These are phyloP conservation scores for Ptilonorhynchus violaceus DNA, from an alignment of 2,113 vertebrate species.

Conservation along the genomic window DNA sequence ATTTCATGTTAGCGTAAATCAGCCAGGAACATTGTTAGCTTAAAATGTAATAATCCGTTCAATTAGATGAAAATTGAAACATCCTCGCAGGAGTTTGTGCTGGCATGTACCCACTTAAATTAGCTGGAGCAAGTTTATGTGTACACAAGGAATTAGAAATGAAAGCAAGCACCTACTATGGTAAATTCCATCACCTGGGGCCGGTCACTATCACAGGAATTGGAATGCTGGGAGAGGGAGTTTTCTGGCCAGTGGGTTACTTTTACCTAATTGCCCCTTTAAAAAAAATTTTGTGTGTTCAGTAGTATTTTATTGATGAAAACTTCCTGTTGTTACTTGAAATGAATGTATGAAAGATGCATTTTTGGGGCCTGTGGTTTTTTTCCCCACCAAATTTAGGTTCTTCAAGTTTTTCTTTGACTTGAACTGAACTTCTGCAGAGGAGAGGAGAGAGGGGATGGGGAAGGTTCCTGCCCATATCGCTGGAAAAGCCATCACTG, in stretches of 20 bases:
- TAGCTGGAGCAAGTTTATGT: background rate
- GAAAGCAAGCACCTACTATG: background rate
- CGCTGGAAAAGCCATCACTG: background rate
- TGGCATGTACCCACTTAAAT: background rate
- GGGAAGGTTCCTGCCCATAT: accelerated
- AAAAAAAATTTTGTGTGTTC: background rate
- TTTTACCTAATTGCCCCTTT: background rate
- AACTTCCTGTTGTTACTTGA: background rate
- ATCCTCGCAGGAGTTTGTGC: background rate
- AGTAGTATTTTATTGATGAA: background rate
- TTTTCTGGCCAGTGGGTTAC: background rate
- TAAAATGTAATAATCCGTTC: constrained; percentile 43
- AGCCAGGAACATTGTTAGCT: constrained; percentile 3
- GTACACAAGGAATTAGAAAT: background rate
- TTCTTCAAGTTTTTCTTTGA: background rate
- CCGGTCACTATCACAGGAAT: accelerated
- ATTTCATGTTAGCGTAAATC: constrained; percentile 23
- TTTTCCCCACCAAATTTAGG: background rate
- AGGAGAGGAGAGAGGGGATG: background rate
- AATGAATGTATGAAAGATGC: background rate
- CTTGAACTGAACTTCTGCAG: background rate
- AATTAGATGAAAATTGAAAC: background rate
- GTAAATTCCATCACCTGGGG: background rate
- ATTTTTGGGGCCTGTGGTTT: background rate
- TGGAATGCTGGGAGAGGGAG: background rate